phyloP scores from a whole-genome alignment of 1,140 invertebrate genomes.

The Eriosoma lanigerum region DNA sequence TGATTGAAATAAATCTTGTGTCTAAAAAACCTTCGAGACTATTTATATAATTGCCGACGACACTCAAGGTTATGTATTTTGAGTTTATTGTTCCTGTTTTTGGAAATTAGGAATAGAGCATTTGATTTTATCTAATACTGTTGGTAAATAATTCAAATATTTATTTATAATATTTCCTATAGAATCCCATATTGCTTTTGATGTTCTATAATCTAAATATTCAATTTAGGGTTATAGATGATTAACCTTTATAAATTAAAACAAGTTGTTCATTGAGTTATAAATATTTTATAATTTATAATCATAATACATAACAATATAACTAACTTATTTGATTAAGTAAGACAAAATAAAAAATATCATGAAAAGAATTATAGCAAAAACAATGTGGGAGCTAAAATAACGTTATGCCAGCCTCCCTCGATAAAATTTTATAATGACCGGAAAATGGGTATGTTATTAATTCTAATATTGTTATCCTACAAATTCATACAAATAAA shows the following conservation, averaged over 20 bases:
- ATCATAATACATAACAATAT: too few species aligned
- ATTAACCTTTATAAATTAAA: background rate
- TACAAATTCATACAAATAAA: too few species aligned
- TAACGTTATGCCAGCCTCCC: too few species aligned
- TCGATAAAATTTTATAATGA: too few species aligned
- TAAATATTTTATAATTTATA: too few species aligned
- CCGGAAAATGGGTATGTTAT: too few species aligned
- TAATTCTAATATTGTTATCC: too few species aligned
- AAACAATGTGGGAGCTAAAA: too few species aligned
- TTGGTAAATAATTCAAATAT: background rate
- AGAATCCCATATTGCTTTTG: background rate
- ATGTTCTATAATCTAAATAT: background rate
- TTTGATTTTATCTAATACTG: background rate
- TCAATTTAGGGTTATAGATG: background rate
- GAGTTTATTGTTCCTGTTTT: background rate
- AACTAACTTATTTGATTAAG: too few species aligned
- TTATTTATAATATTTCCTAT: background rate
- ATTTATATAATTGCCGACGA: background rate
- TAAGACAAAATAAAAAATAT: too few species aligned
- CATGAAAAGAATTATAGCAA: too few species aligned
- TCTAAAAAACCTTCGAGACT: background rate
- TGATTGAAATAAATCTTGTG: background rate
- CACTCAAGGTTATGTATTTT: background rate
- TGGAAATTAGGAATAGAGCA: background rate
- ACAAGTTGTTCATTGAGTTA: too few species aligned